These are phyloP conservation scores for Trigoniulus corallinus DNA, from an alignment of 1,140 invertebrate genomes.

Conservation along the genomic window DNA sequence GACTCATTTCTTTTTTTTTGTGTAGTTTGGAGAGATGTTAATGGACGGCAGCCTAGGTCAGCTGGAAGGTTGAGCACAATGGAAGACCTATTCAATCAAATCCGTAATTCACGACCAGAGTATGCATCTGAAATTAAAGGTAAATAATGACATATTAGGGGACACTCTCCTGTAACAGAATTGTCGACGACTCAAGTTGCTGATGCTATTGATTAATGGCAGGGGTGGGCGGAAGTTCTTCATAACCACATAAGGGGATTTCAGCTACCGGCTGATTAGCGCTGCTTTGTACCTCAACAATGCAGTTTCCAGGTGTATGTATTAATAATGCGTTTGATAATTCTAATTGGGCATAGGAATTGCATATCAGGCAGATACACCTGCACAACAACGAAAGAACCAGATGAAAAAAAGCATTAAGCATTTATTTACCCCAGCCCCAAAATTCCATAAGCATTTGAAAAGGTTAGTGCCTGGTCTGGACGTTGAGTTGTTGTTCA, in stretches of 20 bases:
- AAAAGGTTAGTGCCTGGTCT: slow-evolving; percentile 40
- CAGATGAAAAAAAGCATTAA: slow-evolving; percentile 80
- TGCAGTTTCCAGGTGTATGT: too few species aligned
- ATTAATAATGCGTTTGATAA: too few species aligned
- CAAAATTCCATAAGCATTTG: slow-evolving; percentile 86
- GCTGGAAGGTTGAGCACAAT: slow-evolving; percentile 48
- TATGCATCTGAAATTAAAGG: slow-evolving; percentile 27
- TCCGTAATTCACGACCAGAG: slow-evolving; percentile 23
- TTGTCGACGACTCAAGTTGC: too few species aligned
- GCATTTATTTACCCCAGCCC: slow-evolving; percentile 79
- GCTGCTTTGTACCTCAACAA: too few species aligned
- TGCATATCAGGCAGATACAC: slow-evolving; percentile 4
- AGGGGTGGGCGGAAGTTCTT: neutral
- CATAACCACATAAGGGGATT: neutral
- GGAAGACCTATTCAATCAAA: slow-evolving; percentile 48
- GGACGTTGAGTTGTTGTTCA: neutral
- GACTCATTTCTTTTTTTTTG: slow-evolving; percentile 1
- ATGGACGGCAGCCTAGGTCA: slow-evolving; percentile 45
- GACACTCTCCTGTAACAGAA: too few species aligned
- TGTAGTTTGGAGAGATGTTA: slow-evolving; percentile 39
- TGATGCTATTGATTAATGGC: neutral
- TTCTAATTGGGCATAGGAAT: too few species aligned
- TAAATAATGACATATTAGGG: too few species aligned
- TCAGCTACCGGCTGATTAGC: too few species aligned
- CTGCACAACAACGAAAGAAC: slow-evolving; percentile 16